Evolutionary conservation across 2,797 vertebrate genomes (phyloP).

Genomic region (Chloroceryle inda): DNA sequence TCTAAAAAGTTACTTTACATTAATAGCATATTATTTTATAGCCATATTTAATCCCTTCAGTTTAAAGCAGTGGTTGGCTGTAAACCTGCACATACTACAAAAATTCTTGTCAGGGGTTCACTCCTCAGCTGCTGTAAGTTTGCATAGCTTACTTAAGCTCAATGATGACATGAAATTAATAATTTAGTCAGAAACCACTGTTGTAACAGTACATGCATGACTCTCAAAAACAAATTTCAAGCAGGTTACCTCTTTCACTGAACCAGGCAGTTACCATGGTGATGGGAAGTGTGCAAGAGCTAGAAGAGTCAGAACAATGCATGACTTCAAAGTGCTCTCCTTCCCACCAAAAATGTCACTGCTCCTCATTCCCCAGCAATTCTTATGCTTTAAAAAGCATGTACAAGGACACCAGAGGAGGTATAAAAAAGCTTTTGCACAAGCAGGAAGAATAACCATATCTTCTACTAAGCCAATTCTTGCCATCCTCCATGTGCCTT

Average conservation of each 20-base stretch:
- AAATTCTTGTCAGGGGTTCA: neutral
- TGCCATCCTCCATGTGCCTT: neutral
- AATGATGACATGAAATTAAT: slow-evolving; percentile 34
- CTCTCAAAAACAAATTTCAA: slow-evolving; percentile 48
- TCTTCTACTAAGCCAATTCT: neutral
- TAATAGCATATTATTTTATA: neutral
- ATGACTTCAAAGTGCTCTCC: slow-evolving; percentile 52
- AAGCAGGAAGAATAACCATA: neutral
- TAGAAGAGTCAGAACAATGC: slow-evolving; percentile 57
- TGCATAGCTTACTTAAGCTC: neutral
- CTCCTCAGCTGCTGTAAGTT: neutral
- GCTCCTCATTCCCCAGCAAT: neutral
- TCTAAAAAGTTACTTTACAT: neutral
- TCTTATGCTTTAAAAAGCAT: neutral
- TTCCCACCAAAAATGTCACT: slow-evolving; percentile 50
- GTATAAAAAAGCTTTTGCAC: neutral
- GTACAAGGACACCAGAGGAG: neutral
- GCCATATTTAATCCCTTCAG: neutral
- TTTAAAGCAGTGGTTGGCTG: neutral
- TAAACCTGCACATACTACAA: neutral
- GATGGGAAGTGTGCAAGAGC: slow-evolving; percentile 42
- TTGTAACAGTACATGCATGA: slow-evolving; percentile 9
- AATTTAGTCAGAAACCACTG: slow-evolving; percentile 40
- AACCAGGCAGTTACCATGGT: slow-evolving; percentile 67
- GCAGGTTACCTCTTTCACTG: slow-evolving; percentile 58